phyloP scores from a whole-genome alignment of 2,888 invertebrate species.

The Clepsis dumicolana region DNA sequence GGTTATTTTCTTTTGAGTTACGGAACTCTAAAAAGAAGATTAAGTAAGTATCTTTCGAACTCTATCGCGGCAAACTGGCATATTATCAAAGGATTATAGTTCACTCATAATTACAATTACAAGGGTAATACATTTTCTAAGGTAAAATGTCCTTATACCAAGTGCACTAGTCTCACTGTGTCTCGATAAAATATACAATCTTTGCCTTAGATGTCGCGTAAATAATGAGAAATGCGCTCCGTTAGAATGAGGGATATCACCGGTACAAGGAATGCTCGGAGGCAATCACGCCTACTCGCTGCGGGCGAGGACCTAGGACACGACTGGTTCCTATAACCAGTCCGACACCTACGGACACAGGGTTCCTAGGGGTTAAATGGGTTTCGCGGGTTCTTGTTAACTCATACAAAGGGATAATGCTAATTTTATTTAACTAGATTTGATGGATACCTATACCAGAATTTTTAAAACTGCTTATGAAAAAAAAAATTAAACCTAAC shows the following conservation, averaged over 20 bases:
- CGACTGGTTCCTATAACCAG: conserved; percentile 44
- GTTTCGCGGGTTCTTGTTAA: conserved; percentile 6
- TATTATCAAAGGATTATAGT: background rate
- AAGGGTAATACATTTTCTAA: too few relatives aligned
- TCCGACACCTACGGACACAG: conserved; percentile 23
- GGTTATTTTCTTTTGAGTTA: too few relatives aligned
- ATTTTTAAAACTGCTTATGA: too few relatives aligned
- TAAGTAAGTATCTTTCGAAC: background rate
- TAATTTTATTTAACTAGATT: too few relatives aligned
- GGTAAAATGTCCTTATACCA: background rate
- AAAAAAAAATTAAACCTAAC: too few relatives aligned
- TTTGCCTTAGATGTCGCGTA: conserved; percentile 50
- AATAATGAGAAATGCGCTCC: conserved; percentile 58
- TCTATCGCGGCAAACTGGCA: background rate
- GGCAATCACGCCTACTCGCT: conserved; percentile 53
- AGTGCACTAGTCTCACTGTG: background rate
- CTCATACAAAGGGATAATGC: background rate
- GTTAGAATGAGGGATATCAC: conserved; percentile 49
- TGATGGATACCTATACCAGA: too few relatives aligned
- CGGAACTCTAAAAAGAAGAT: too few relatives aligned
- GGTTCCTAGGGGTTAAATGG: conserved; percentile 1
- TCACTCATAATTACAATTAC: too few relatives aligned
- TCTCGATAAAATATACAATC: conserved; percentile 16
- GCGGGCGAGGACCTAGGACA: conserved; percentile 40
- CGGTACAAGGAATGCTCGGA: conserved; percentile 48